phyloP scores from a whole-genome alignment of 1,140 invertebrate species.

The Chymomyza costata region DNA sequence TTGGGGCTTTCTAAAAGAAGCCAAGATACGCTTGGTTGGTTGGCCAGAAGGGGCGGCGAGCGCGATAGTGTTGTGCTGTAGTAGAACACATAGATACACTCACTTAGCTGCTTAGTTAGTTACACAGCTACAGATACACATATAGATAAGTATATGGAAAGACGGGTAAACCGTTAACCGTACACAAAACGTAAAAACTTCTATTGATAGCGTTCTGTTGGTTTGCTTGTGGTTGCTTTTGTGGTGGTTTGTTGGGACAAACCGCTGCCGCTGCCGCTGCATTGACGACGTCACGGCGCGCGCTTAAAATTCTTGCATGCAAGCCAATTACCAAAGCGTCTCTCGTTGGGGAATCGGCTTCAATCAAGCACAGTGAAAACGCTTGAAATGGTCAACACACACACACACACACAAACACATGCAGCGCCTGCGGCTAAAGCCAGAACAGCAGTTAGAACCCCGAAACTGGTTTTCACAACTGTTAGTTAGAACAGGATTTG shows the following conservation, averaged over 20 bases:
- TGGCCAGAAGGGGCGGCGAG: conserved; percentile 19
- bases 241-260: no score
- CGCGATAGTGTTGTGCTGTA: no score
- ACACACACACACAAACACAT: no score
- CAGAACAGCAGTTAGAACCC: no score
- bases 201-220: no score
- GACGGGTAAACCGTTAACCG: conserved; percentile 49
- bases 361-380: no score
- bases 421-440: no score
- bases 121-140: conserved; percentile 22
- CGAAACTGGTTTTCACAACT: conserved; percentile 43
- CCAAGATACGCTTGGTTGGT: conserved; percentile 46
- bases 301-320: conserved; percentile 49
- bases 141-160: conserved; percentile 25
- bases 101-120: no score
- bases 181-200: conserved; percentile 62
- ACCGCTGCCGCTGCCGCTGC: conserved; percentile 17
- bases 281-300: conserved; percentile 53
- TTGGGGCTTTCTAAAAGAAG: conserved; percentile 53
- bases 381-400: no score
- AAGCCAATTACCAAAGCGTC: conserved; percentile 35
- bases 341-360: conserved; percentile 18
- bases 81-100: no score
- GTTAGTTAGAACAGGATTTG: conserved; percentile 33
- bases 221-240: no score